phyloP scores from a whole-genome alignment of 2,888 invertebrate species.

The Plusia festucae region DNA sequence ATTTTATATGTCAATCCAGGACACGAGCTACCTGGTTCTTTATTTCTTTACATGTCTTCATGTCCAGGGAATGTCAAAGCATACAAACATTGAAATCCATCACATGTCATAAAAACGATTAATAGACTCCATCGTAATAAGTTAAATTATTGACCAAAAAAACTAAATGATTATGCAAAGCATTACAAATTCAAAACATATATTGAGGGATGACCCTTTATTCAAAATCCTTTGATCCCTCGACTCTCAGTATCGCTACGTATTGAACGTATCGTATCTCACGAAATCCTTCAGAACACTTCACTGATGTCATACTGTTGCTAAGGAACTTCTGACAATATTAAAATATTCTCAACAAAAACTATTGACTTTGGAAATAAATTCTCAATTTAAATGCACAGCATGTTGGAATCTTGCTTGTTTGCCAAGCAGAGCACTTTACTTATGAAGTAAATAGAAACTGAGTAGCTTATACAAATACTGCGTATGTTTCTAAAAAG shows the following conservation, averaged over 20 bases:
- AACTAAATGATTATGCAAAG: no score
- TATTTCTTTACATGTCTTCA: no score
- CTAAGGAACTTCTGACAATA: background rate
- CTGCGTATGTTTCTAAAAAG: background rate
- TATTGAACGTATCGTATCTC: background rate
- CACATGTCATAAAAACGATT: no score
- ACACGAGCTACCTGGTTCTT: no score
- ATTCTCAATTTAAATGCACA: constrained; percentile 3
- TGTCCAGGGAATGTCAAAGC: no score
- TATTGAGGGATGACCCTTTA: background rate
- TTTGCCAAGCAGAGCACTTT: background rate
- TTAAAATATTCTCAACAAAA: background rate
- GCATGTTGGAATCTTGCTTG: background rate
- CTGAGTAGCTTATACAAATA: background rate
- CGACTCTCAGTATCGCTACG: background rate
- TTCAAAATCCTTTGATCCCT: background rate
- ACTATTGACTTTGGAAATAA: constrained; percentile 1
- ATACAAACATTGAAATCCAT: no score
- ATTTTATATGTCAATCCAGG: no score
- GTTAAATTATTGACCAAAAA: no score
- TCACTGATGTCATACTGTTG: background rate
- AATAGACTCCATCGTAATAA: no score
- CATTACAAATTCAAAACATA: no score
- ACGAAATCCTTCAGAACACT: background rate
- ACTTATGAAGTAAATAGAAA: background rate